These are phyloP conservation scores for Drosophila leontia DNA, from an alignment of 1,140 invertebrate genomes.

Conservation along the genomic window DNA sequence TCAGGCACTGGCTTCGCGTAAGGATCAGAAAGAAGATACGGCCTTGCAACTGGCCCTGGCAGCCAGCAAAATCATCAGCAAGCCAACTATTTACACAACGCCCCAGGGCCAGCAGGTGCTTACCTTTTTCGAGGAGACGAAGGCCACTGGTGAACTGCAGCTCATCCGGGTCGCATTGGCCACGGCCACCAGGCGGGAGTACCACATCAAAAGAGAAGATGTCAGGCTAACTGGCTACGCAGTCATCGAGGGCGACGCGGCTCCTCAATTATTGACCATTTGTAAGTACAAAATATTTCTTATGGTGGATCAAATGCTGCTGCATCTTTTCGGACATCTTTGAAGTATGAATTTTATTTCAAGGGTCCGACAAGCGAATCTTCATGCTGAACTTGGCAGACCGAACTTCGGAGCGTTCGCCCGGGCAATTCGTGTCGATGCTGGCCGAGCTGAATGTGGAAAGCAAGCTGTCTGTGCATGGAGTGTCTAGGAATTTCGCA, in stretches of 20 bases:
- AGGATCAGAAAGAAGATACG: constrained; percentile 63
- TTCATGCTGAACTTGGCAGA: constrained; percentile 85
- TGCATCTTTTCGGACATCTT: too few species aligned
- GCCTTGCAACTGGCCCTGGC: constrained; percentile 56
- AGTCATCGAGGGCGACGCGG: constrained; percentile 66
- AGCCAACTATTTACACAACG: constrained; percentile 55
- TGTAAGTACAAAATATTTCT: constrained; percentile 54
- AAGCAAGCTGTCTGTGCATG: constrained; percentile 86
- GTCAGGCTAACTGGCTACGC: constrained; percentile 64
- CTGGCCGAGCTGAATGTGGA: constrained; percentile 86
- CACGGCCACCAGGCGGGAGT: constrained; percentile 10
- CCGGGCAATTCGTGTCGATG: constrained; percentile 84
- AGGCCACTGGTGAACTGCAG: constrained; percentile 48
- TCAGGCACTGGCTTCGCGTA: constrained; percentile 62
- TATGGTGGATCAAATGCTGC: too few species aligned
- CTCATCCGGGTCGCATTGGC: constrained; percentile 37
- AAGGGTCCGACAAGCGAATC: constrained; percentile 88
- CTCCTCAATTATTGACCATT: constrained; percentile 71
- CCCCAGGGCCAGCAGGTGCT: constrained; percentile 51
- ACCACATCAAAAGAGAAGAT: constrained; percentile 47
- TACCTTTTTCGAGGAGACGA: constrained; percentile 65
- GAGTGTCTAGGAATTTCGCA: constrained; percentile 87
- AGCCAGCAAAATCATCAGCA: constrained; percentile 52
- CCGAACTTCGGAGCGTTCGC: constrained; percentile 58
- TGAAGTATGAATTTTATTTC: background rate